These are phyloP conservation scores for Lepidurus packardi DNA, from an alignment of 1,140 invertebrate genomes.

Conservation along the genomic window DNA sequence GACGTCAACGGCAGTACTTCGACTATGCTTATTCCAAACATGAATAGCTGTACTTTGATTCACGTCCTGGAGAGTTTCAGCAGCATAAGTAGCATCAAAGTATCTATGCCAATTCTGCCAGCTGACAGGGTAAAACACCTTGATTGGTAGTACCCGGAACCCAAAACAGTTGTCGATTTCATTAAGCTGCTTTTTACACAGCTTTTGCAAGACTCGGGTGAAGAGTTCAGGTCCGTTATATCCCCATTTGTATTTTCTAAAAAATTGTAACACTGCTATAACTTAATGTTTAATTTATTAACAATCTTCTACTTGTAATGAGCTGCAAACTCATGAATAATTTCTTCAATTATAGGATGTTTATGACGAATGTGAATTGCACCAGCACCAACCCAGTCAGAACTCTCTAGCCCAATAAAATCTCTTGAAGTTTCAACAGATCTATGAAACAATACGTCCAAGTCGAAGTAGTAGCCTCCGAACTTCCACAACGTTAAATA, in stretches of 20 bases:
- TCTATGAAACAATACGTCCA: conserved; percentile 57
- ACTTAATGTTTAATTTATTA: not conserved
- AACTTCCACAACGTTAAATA: conserved; percentile 67
- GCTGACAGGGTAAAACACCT: conserved; percentile 27
- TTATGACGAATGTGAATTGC: conserved; percentile 56
- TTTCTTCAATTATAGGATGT: conserved; percentile 54
- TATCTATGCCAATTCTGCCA: conserved; percentile 30
- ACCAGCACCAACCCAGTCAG: conserved; percentile 55
- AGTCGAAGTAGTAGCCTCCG: conserved; percentile 69
- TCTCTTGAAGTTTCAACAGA: conserved; percentile 19
- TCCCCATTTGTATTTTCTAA: conserved; percentile 54
- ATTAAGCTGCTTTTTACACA: not conserved
- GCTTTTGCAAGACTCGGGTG: conserved; percentile 51
- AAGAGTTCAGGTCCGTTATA: conserved; percentile 68
- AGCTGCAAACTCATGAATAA: conserved; percentile 55
- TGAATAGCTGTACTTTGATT: conserved; percentile 4
- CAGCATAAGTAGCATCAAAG: not conserved
- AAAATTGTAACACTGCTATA: not conserved
- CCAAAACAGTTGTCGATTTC: conserved; percentile 13
- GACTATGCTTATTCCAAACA: conserved; percentile 31
- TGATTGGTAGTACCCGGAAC: conserved; percentile 11
- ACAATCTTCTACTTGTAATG: conserved; percentile 30
- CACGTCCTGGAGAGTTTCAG: not conserved
- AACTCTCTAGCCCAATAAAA: conserved; percentile 52
- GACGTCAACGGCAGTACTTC: not conserved